A percentile compares a stretch with the other conserved stretches of the same genome.
Conservation (phyloP, 2,888 invertebrate species). For the Caenorhabditis sulstoni region DNA sequence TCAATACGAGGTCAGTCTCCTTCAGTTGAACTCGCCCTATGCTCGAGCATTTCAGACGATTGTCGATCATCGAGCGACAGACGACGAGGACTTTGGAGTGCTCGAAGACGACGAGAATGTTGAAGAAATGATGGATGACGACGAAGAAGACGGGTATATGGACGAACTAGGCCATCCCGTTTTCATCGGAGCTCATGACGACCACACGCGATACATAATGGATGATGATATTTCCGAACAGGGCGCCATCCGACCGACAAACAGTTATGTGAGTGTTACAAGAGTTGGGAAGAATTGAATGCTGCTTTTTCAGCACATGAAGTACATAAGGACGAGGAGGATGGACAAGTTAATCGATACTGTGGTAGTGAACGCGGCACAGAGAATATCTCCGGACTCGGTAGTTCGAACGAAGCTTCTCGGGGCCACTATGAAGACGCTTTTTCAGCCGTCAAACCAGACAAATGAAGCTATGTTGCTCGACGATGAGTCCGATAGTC, state of each 20-base stretch:
- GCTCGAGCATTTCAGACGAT: conserved; percentile 13
- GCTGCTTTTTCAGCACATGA: conserved; percentile 26
- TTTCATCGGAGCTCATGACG: conserved; percentile 45
- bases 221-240: conserved; percentile 17
- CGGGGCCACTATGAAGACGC: not conserved
- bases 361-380: conserved; percentile 29
- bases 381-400: conserved; percentile 9
- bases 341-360: conserved; percentile 51
- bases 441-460: conserved; percentile 10
- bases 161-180: conserved; percentile 64
- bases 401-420: not conserved
- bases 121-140: conserved; percentile 23
- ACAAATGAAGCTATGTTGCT: not conserved
- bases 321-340: conserved; percentile 31
- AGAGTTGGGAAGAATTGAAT: not conserved
- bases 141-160: conserved; percentile 47
- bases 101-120: conserved; percentile 53
- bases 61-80: conserved; percentile 8
- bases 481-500: not conserved
- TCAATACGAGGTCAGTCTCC: conserved; percentile 9
- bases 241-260: conserved; percentile 14
- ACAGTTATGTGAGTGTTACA: conserved; percentile 25
- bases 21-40: not conserved
- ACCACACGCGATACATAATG: conserved; percentile 14
- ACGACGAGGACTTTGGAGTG: conserved; percentile 50